Evolutionary conservation across 2,888 invertebrate species (phyloP), one percentile per base, ranked within the genome.

Genomic region (Lycophotia porphyrea): DNA sequence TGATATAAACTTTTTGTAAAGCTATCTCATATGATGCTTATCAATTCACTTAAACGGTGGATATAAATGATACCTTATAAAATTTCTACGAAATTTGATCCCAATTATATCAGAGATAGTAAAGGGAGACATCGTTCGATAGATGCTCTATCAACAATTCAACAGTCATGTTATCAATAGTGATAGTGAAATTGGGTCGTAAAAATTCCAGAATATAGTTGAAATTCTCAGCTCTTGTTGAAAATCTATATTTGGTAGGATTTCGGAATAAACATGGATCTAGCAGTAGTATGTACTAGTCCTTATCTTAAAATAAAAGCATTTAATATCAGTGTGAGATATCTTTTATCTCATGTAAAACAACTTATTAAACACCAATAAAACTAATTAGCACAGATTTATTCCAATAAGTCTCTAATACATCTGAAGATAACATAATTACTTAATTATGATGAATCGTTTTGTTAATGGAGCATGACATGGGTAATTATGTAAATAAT

Each of bases 321-420:
- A 58, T 52, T n/a, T 60, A 39, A 67, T 80, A 80, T 72, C 76
- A 70, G 58, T 47, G 69, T 61, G 63, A 44, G 68, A 74, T 63
- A 73, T 84, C 36, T 71, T 58, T 71, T 71, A 84, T 84, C 73
- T 63, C 24, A 15, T 21, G 13, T 73, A 71, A 71, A 61, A 76
- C 67, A 70, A 67, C 60, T 76, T 76, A 82, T 76, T 84, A 84
- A 61, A 73, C 47, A 64, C 3, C 27, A 75, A 68, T 71, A 36
- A 69, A 61, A 73, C 24, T 49, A 72, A 80, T 80, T 61, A 58
- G 49, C 15, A 44, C 42, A 58, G 55, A 84, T 66, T 71, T 82
- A 78, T 64, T 71, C 24, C 21, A 42, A 34, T 69, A 78, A 72
- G 24, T 72, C 36, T 66, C 21, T 39, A 42, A 68, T 55, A 44